These are phyloP conservation scores for Acleris emargana DNA, from an alignment of 2,888 invertebrate genomes.

Conservation along the genomic window DNA sequence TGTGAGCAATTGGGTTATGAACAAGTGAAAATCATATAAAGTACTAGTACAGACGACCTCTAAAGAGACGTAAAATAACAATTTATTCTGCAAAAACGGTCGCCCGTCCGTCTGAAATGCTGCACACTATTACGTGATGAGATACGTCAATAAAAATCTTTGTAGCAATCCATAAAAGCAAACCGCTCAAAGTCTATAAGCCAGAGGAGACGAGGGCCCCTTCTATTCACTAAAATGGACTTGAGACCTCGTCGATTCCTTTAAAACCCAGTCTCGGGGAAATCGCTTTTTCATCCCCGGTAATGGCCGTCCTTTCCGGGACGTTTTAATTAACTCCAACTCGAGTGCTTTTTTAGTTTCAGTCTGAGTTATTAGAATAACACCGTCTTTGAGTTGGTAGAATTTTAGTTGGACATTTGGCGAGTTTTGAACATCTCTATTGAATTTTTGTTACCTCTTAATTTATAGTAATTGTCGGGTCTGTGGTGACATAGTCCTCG, in stretches of 20 bases:
- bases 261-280: slow-evolving; percentile 72
- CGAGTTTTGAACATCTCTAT: background rate
- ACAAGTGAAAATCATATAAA: no score
- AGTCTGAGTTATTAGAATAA: slow-evolving; percentile 66
- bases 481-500: no score
- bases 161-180: slow-evolving; percentile 61
- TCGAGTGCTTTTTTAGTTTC: slow-evolving; percentile 69
- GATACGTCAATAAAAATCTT: slow-evolving; percentile 61
- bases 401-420: slow-evolving; percentile 19
- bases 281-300: slow-evolving; percentile 81
- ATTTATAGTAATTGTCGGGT: no score
- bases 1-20: no score
- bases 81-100: slow-evolving; percentile 15
- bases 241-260: slow-evolving; percentile 69
- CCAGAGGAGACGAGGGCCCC: slow-evolving; percentile 50
- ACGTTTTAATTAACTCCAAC: slow-evolving; percentile 79
- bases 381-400: slow-evolving; percentile 40
- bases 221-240: slow-evolving; percentile 64
- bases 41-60: background rate
- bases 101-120: slow-evolving; percentile 24
- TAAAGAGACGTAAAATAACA: slow-evolving; percentile 13
- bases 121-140: slow-evolving; percentile 46
- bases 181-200: slow-evolving; percentile 66
- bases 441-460: background rate
- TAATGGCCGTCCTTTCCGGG: slow-evolving; percentile 72